phyloP scores from a whole-genome alignment of 2,113 vertebrate species.

The Psilopsiagon aymara region DNA sequence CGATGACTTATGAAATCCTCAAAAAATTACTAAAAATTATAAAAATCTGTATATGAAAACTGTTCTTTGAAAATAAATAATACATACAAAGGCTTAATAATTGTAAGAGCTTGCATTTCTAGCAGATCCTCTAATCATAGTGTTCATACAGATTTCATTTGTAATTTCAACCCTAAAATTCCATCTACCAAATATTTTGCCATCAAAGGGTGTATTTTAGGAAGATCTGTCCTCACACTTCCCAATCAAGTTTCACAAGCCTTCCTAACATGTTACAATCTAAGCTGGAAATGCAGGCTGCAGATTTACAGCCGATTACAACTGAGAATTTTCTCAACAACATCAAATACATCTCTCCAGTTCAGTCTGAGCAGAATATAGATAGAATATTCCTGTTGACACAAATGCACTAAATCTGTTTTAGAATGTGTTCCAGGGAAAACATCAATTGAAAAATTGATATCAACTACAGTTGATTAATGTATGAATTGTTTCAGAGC shows the following conservation, averaged over 20 bases:
- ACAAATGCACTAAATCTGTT: constrained; percentile 38
- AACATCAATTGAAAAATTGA: constrained; percentile 60
- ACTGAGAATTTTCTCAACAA: constrained; percentile 8
- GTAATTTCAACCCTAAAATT: background rate
- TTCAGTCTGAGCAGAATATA: constrained; percentile 24
- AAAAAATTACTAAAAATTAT: background rate
- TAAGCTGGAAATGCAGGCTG: background rate
- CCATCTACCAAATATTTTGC: background rate
- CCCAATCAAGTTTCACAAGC: background rate
- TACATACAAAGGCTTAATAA: background rate
- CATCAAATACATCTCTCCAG: background rate
- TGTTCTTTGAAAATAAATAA: background rate
- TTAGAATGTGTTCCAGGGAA: constrained; percentile 35
- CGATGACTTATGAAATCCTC: background rate
- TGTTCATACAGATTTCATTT: background rate
- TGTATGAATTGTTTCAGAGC: constrained; percentile 47
- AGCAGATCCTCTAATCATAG: background rate
- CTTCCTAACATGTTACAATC: background rate
- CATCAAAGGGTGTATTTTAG: background rate
- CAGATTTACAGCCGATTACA: constrained; percentile 12
- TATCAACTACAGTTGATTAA: constrained; percentile 61
- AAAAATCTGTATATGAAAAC: background rate
- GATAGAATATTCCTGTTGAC: constrained; percentile 44
- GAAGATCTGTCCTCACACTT: background rate
- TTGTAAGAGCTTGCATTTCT: background rate